These are phyloP conservation scores for Macropis europaea DNA, from an alignment of 2,888 invertebrate genomes.

Conservation along the genomic window DNA sequence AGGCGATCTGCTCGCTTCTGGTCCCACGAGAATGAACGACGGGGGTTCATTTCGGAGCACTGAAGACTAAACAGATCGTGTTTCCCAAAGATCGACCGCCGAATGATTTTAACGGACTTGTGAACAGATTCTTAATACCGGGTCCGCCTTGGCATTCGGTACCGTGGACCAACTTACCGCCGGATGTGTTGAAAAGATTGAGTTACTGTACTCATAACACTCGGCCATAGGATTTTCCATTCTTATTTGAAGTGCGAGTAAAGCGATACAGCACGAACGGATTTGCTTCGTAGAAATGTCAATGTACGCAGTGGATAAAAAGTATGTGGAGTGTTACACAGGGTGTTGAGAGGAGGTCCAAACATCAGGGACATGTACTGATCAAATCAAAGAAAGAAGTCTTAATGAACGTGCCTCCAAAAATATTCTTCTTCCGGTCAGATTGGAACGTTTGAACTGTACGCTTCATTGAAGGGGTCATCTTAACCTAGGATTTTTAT, in stretches of 20 bases:
- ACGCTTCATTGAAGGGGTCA: no score
- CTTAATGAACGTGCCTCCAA: no score
- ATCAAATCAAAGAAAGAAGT: no score
- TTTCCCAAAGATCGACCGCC: constrained; percentile 72
- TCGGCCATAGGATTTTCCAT: constrained; percentile 23
- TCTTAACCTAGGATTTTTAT: no score
- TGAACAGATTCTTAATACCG: constrained; percentile 64
- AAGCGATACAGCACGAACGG: not conserved
- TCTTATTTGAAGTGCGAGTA: constrained; percentile 7
- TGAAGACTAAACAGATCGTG: constrained; percentile 75
- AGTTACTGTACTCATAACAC: constrained; percentile 53
- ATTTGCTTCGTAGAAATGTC: no score
- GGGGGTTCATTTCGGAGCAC: constrained; percentile 54
- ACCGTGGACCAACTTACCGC: constrained; percentile 39
- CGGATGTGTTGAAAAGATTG: constrained; percentile 58
- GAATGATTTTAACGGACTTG: constrained; percentile 69
- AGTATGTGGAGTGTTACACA: no score
- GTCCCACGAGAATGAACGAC: constrained; percentile 63
- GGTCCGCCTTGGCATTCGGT: constrained; percentile 22
- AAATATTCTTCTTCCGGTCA: no score
- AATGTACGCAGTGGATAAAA: no score
- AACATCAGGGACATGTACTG: no score
- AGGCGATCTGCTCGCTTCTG: constrained; percentile 51
- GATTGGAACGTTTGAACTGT: no score
- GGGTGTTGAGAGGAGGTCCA: no score